Conservation (phyloP, 1,140 invertebrate species). For the Oedothorax gibbosus region DNA sequence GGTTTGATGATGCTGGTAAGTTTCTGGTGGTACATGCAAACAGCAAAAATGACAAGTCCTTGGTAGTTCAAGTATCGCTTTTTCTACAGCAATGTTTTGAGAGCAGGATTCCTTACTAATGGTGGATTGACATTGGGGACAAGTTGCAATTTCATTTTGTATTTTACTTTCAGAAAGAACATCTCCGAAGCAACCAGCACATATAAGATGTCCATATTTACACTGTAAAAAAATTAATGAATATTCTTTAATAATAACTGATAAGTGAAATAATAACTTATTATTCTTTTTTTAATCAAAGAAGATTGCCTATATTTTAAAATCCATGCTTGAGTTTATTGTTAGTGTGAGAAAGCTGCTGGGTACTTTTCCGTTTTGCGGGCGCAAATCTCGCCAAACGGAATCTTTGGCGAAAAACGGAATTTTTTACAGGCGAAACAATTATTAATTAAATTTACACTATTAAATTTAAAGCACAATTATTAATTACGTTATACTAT, state of each 20-base stretch:
- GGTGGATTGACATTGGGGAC: constrained; percentile 93
- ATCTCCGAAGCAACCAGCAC: constrained; percentile 95
- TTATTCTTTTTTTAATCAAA: neutral
- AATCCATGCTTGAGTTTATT: neutral
- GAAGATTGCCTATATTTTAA: neutral
- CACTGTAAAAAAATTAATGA: constrained; percentile 78
- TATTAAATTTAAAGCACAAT: too few relatives aligned
- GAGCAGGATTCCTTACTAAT: constrained; percentile 78
- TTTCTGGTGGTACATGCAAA: constrained; percentile 86
- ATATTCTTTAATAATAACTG: neutral
- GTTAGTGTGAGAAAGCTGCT: neutral
- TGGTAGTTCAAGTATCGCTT: constrained; percentile 92
- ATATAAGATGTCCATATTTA: constrained; percentile 97
- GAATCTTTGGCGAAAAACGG: too few relatives aligned
- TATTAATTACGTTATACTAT: too few relatives aligned
- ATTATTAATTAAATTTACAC: too few relatives aligned
- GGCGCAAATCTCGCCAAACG: too few relatives aligned
- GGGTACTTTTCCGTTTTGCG: too few relatives aligned
- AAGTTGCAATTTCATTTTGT: constrained; percentile 91
- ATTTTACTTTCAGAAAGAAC: constrained; percentile 92
- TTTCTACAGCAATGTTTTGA: constrained; percentile 89
- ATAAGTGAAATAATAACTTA: neutral
- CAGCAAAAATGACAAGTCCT: constrained; percentile 90
- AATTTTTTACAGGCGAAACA: too few relatives aligned
- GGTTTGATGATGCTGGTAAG: constrained; percentile 86